Evolutionary conservation across 2,888 invertebrate genomes (phyloP), one percentile per base, ranked within the genome.

Genomic region (Sclerodermus sp.): DNA sequence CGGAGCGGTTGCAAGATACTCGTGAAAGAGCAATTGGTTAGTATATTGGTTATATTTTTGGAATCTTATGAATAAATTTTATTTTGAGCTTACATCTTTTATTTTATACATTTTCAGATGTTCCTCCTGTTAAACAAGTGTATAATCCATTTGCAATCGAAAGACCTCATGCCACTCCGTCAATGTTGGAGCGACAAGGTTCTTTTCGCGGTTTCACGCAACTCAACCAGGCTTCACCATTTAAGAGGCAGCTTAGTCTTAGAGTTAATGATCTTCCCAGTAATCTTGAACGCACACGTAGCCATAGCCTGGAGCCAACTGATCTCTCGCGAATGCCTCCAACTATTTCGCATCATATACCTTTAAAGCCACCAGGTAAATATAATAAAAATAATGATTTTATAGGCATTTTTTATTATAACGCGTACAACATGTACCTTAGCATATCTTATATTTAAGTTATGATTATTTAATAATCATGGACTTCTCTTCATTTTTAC

Each of bases 261-360:
- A 88, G 96, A 57, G 88, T 96, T 68, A 93, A 90, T 77, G 96
- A 97, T 82, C 84, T 97, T 79, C 96, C 97, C 51, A 96, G 96
- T 70, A 96, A 93, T 76, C 81, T 96, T 68, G 95, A 96, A 81
- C 86, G 97, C 47, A 79, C 80, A 42, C 77, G 81, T 43, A 80
- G 81, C 46, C 79, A 79, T 64, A 81, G 80, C 53, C 76, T 81
- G 45, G 80, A 81, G 58, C 78, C 78, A 8, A 75, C 76, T 23
- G 76, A 76, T 64, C 73, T 80, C 53, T 64, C 78, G 37, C 70
- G 80, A 39, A 64, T 77, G 65, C 78, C 79, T n/a, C 70, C 70
- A 12, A 59, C 64, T 36, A n/a, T 30, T 9, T 30, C 30, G 8
- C n/a, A n/a, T n/a, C n/a, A 23, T 47, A 71, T 79, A 62, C 77